A percentile compares a stretch with the other conserved stretches of the same genome.
Evolutionary conservation across 1,140 invertebrate genomes (phyloP).

Genomic region (Trachymyrmex septentrionalis): DNA sequence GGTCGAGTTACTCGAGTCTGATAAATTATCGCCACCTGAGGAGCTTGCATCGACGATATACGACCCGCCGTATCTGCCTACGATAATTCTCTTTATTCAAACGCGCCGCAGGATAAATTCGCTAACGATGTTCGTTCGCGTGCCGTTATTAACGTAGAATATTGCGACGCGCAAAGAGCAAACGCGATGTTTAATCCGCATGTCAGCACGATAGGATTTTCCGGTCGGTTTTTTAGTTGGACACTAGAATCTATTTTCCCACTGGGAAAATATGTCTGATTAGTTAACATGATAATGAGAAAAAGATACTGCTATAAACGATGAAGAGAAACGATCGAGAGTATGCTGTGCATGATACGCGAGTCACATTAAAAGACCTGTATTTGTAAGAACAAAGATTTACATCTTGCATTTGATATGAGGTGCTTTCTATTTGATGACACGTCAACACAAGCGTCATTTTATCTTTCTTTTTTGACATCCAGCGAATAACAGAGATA

Average conservation of each 20-base stretch:
- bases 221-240: not conserved
- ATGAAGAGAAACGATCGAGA: not conserved
- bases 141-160: conserved; percentile 41
- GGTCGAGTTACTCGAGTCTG: conserved; percentile 70
- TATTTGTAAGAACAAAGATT: conserved; percentile 10
- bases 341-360: not conserved
- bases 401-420: not conserved
- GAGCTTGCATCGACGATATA: conserved; percentile 57
- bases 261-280: not conserved
- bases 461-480: too few species aligned
- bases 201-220: not conserved
- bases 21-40: conserved; percentile 75
- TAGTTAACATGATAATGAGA: conserved; percentile 20
- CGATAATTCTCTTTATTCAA: conserved; percentile 43
- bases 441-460: too few species aligned
- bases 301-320: not conserved
- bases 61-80: conserved; percentile 58
- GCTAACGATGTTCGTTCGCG: conserved; percentile 54
- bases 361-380: conserved; percentile 25
- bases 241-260: not conserved
- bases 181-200: conserved; percentile 26
- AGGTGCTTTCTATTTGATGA: too few species aligned
- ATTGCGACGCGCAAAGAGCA: not conserved
- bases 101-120: conserved; percentile 22
- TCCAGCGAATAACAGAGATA: too few species aligned